Evolutionary conservation across 2,888 invertebrate genomes (phyloP), one percentile per base, ranked within the genome.

Genomic region (Sclerodermus sp.): DNA sequence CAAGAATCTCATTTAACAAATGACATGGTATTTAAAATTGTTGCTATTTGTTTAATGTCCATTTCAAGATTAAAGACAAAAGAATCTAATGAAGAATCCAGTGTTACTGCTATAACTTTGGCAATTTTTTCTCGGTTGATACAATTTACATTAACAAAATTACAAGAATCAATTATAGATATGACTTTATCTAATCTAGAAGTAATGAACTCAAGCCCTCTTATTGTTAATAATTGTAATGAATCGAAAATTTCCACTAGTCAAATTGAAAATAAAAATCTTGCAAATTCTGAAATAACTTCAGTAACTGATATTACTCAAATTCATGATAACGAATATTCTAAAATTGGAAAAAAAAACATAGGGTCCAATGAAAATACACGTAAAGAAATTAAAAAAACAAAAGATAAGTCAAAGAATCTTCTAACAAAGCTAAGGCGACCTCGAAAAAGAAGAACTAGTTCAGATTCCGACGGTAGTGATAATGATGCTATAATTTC

Each of bases 41-140:
- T 90, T 9, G 84, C 88, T 45, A 90, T 93, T 67, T 87, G 90
- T 64, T 82, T 95, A 48, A 87, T 93, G 73, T 90, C 91, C 51
- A 84, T 93, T 59, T 83, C 87, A 23, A 90, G 91, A 78, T 80
- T 93, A 49, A 85, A 87, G 73, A 85, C 84, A 68, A 83, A 82
- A 43, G 86, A 89, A 71, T 89, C 90, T n/a, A 82, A 83, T n/a
- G 89, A 90, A 73, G 84, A 89, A 38, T 91, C 92, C 64, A 88
- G 91, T 17, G 85, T 90, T 46, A 87, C 91, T 69, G 93, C 94
- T 23, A 93, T 95, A 70, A 85, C 90, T 44, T 82, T 95, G 42
- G 92, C 93, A 17, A 83, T 94, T 58, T 85, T 91, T 60, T 90
- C 90, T 13, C 89, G 90, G 71, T 74, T 89, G 31, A 79, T 87